phyloP scores from a whole-genome alignment of 2,113 vertebrate genomes.

The Oenanthe oenanthe region DNA sequence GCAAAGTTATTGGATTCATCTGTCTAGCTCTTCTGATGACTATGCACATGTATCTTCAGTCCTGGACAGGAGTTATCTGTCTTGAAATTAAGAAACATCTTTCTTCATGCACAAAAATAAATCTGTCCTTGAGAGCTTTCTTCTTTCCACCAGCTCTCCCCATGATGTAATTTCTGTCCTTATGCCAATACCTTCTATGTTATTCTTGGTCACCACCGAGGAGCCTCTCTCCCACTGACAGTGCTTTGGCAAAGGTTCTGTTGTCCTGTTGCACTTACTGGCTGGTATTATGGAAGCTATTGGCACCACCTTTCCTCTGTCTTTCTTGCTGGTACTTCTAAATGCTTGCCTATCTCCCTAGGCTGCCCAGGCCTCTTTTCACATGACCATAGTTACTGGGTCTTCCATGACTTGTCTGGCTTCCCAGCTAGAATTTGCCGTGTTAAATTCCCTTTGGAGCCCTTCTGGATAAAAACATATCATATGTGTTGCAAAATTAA shows the following conservation, averaged over 20 bases:
- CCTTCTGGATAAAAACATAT: not conserved
- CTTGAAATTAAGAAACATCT: not conserved
- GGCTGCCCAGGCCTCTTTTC: not conserved
- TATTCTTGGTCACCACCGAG: not conserved
- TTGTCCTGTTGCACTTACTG: not conserved
- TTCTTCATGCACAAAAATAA: not conserved
- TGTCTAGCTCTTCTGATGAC: not conserved
- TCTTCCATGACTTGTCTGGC: not conserved
- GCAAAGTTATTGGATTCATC: constrained; percentile 12
- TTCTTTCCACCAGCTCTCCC: not conserved
- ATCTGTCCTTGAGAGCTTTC: not conserved
- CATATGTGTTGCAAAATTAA: not conserved
- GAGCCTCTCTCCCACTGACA: not conserved
- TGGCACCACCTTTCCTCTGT: not conserved
- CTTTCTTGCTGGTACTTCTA: not conserved
- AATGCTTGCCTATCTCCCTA: not conserved
- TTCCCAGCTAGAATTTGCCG: not conserved
- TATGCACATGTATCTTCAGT: not conserved
- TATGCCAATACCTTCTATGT: not conserved
- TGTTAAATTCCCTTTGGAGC: not conserved
- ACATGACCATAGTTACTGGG: not conserved
- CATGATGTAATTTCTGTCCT: not conserved
- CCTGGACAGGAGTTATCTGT: not conserved
- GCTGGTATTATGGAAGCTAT: not conserved
- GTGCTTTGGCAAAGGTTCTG: not conserved